These are phyloP conservation scores for Agrochola circellaris DNA, from an alignment of 2,888 invertebrate species.

Conservation along the genomic window DNA sequence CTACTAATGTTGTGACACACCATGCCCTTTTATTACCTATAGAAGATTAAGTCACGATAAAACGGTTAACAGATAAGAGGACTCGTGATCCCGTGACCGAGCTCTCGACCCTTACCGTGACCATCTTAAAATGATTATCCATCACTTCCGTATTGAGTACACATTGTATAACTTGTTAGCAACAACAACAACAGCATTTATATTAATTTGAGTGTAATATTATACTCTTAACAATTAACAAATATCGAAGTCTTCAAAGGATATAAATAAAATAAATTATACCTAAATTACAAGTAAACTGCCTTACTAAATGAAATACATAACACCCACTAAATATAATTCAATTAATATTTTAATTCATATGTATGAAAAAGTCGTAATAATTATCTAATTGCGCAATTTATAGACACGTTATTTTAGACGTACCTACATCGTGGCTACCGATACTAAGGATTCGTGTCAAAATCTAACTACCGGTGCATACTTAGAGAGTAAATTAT, in stretches of 20 bases:
- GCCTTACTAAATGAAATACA: slow-evolving; percentile 44
- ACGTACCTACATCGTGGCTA: slow-evolving; percentile 71
- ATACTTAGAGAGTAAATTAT: slow-evolving; percentile 70
- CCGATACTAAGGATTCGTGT: slow-evolving; percentile 80
- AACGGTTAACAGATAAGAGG: slow-evolving; percentile 62
- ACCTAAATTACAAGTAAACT: slow-evolving; percentile 44
- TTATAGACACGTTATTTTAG: slow-evolving; percentile 77
- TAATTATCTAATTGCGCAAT: slow-evolving; percentile 79
- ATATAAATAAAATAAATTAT: slow-evolving; percentile 57
- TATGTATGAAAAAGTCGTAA: slow-evolving; percentile 51
- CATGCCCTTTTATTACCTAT: slow-evolving; percentile 77
- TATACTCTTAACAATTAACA: slow-evolving; percentile 80
- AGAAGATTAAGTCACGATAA: slow-evolving; percentile 77
- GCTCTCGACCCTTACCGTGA: slow-evolving; percentile 60
- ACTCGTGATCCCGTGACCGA: slow-evolving; percentile 54
- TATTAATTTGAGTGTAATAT: slow-evolving; percentile 85
- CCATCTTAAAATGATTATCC: slow-evolving; percentile 73
- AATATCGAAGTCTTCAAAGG: slow-evolving; percentile 74
- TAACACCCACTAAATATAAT: slow-evolving; percentile 50
- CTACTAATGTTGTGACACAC: slow-evolving; percentile 72
- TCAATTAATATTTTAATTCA: slow-evolving; percentile 45
- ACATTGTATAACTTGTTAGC: slow-evolving; percentile 89
- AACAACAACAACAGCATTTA: slow-evolving; percentile 91
- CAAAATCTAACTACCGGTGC: slow-evolving; percentile 83
- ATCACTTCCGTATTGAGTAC: slow-evolving; percentile 81